Evolutionary conservation across 2,888 invertebrate genomes (phyloP).

Genomic region (Chromoteleia sp.): DNA sequence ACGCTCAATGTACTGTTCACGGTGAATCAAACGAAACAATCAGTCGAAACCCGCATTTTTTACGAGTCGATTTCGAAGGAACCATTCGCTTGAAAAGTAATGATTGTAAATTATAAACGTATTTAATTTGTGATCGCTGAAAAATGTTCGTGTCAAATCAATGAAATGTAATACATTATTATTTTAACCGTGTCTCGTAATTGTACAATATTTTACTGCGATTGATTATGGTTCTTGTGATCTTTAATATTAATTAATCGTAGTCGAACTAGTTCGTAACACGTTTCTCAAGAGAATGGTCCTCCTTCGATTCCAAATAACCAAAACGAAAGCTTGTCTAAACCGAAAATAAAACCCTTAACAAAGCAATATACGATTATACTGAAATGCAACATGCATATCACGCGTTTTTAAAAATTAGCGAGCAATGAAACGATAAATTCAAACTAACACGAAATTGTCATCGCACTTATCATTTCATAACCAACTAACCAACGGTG

Average conservation of each 20-base stretch:
- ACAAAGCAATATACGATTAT: conserved; percentile 5
- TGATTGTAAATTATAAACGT: too few relatives aligned
- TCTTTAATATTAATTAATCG: too few relatives aligned
- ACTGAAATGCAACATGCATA: conserved; percentile 17
- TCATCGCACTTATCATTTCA: neutral
- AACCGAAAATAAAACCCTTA: conserved; percentile 6
- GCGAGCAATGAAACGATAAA: conserved; percentile 16
- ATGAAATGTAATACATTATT: too few relatives aligned
- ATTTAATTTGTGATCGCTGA: too few relatives aligned
- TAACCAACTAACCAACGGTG: conserved; percentile 1
- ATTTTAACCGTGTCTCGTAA: too few relatives aligned
- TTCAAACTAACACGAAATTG: neutral
- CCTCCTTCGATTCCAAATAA: neutral
- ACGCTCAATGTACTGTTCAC: neutral
- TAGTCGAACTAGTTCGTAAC: neutral
- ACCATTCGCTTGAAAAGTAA: neutral
- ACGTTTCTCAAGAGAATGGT: neutral
- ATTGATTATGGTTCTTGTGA: too few relatives aligned
- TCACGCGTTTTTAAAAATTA: conserved; percentile 7
- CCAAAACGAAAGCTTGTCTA: neutral
- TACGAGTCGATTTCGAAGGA: neutral
- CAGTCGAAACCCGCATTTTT: conserved; percentile 6
- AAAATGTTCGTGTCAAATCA: too few relatives aligned
- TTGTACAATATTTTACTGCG: too few relatives aligned
- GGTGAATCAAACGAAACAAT: neutral